These are phyloP conservation scores for Ornithoptera alexandrae DNA, from an alignment of 2,888 invertebrate species.

Conservation along the genomic window DNA sequence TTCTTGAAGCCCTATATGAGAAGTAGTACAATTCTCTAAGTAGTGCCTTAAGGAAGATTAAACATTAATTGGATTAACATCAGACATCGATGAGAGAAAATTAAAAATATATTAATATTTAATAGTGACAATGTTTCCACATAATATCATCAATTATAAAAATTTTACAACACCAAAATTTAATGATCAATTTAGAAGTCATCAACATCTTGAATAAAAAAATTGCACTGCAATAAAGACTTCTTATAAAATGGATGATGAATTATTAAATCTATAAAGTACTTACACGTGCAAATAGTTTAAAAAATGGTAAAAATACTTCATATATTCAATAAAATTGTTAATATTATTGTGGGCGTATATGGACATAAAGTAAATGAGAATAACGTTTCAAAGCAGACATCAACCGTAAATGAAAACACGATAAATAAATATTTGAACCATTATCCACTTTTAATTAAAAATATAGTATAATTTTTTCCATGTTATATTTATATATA, in stretches of 20 bases:
- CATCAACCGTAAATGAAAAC: neutral
- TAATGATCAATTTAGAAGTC: no score
- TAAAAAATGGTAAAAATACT: neutral
- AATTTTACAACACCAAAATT: no score
- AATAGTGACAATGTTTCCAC: neutral
- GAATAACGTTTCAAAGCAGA: neutral
- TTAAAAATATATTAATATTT: neutral
- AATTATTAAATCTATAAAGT: neutral
- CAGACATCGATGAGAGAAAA: neutral
- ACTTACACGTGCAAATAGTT: neutral
- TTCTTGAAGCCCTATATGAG: conserved; percentile 7
- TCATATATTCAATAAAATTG: neutral
- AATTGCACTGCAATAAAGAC: neutral
- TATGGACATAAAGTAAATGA: neutral
- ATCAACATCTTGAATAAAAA: neutral
- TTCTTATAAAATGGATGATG: neutral
- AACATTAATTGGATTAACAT: conserved; percentile 21
- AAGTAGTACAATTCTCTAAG: neutral
- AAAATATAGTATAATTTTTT: neutral
- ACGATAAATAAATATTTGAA: neutral
- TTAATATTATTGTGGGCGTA: conserved; percentile 24
- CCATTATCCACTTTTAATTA: neutral
- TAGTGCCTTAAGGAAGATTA: conserved; percentile 12
- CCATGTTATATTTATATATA: neutral
- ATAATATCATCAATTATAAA: no score